Evolutionary conservation across 2,113 vertebrate species (phyloP).

Genomic region (Falco punctatus): DNA sequence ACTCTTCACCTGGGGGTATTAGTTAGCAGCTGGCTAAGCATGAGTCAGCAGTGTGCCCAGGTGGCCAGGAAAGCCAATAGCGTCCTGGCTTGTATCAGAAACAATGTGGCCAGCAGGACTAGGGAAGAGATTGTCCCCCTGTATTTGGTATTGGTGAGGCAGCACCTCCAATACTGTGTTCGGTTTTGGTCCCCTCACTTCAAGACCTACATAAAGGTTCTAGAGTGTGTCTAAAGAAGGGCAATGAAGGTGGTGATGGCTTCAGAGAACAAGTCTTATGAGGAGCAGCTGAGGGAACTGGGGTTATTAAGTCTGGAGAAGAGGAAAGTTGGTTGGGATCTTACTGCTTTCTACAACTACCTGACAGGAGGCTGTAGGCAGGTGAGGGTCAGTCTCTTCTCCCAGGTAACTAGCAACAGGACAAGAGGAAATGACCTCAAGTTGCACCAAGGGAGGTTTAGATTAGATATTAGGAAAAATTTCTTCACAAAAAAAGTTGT

Average conservation of each 20-base stretch:
- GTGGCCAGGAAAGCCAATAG: neutral
- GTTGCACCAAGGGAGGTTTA: neutral
- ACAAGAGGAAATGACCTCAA: neutral
- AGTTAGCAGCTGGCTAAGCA: rapidly evolving
- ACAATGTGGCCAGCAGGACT: rapidly evolving
- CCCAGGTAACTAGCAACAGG: neutral
- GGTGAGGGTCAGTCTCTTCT: neutral
- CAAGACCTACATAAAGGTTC: neutral
- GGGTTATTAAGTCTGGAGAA: neutral
- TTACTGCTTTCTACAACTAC: neutral
- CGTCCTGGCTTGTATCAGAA: neutral
- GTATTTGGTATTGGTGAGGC: neutral
- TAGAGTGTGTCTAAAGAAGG: rapidly evolving
- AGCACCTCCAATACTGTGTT: rapidly evolving
- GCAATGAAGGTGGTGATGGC: rapidly evolving
- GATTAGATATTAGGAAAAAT: neutral
- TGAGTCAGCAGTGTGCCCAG: neutral
- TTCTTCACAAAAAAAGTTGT: neutral
- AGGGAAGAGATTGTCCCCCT: rapidly evolving
- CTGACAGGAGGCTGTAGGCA: neutral
- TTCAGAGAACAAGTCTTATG: neutral
- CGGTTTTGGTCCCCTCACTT: neutral
- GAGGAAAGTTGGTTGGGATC: too few species aligned
- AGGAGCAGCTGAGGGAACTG: rapidly evolving
- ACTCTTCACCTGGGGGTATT: neutral